phyloP scores from a whole-genome alignment of 2,888 invertebrate species.

The Polydrusus cervinus region DNA sequence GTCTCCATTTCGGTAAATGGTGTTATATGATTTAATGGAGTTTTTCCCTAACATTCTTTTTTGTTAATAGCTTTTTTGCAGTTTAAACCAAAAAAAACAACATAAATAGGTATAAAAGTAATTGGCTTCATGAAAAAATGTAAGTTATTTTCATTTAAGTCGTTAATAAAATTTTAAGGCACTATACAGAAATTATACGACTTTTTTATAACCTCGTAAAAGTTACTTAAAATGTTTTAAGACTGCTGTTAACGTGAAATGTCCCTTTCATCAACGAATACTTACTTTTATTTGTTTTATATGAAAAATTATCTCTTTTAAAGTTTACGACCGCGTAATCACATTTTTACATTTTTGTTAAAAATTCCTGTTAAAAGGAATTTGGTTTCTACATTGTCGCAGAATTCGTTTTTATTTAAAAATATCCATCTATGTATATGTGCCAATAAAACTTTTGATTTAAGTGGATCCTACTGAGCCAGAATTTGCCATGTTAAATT shows the following conservation, averaged over 20 bases:
- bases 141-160: constrained; percentile 36
- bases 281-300: constrained; percentile 40
- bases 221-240: constrained; percentile 50
- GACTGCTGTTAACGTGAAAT: constrained; percentile 47
- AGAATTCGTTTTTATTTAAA: no score
- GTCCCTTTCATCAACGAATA: constrained; percentile 46
- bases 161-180: constrained; percentile 46
- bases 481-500: no score
- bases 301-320: constrained; percentile 37
- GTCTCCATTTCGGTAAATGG: no score
- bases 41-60: no score
- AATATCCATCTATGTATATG: no score
- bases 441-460: no score
- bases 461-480: no score
- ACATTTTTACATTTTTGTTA: constrained; percentile 9
- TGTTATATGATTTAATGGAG: no score
- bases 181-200: constrained; percentile 44
- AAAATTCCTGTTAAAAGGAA: not conserved
- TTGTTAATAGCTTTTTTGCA: no score
- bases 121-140: constrained; percentile 16
- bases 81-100: no score
- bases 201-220: constrained; percentile 46
- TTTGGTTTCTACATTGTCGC: not conserved
- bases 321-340: constrained; percentile 19
- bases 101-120: not conserved